Base-by-base conservation (phyloP, 1,140 invertebrate species). In the Tetragonula clypearis region DNA sequence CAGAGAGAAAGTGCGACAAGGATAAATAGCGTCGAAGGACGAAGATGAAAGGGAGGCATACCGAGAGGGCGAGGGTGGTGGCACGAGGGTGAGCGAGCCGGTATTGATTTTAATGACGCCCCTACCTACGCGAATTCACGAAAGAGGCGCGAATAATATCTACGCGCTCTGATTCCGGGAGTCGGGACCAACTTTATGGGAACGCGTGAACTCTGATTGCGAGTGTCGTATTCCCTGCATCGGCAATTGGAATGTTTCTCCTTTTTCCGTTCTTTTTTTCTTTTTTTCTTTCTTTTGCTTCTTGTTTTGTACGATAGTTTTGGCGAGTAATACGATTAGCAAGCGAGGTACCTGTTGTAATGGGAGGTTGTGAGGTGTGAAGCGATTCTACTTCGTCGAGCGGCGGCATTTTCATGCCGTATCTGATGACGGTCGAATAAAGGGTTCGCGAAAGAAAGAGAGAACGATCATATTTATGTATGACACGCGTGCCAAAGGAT, bases 41-140 rank as follows among this genome's bases (percentile, higher is more conserved):
- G 88, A 82, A 87, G 86, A 85, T 58, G 71, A 58, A 68, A 89
- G 35, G 81, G 77, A 49, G 81, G 79, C 26, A 77, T 56, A 26
- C 26, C 49, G 72, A 49, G 72, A 11, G 30, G 65, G 72, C 75
- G 74, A 62, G 75, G 75, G 87, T 77, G 68, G 68, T 55, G 79
- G 53, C 87, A 78, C 58, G 86, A 86, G 88, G 87, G 90, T 92
- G 90, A 92, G 90, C 91, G 90, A 89, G 90, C 91, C 90, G 90
- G 94, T 95, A 95, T 95, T 95, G 94, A 95, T 95, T 95, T 95
- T 95, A 95, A 95, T 95, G 94, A 95, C 93, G 92, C 90, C 90
- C 93, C 92, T 91, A 91, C 93, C 90, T 89, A 85, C 88, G 91
- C 88, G 90, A 92, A 94, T 92, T 93, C 92, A 91, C 91, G 85